phyloP scores from a whole-genome alignment of 2,888 invertebrate species.

The Latheticus oryzae region DNA sequence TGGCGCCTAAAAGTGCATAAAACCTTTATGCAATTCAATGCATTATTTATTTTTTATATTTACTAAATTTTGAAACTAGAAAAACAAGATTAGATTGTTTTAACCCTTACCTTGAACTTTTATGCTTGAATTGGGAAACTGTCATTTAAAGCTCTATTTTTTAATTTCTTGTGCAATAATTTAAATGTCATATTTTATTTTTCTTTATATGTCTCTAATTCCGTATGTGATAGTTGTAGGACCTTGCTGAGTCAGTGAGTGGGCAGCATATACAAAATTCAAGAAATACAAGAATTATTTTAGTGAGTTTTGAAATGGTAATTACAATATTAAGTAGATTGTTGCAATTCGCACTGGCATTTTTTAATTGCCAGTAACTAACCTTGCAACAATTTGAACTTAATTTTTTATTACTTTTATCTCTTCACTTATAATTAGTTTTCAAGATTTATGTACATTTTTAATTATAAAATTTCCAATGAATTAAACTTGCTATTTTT shows the following conservation, averaged over 20 bases:
- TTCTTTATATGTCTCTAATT: too few species aligned
- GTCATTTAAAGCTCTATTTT: neutral
- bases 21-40: too few species aligned
- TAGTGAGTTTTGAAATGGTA: slow-evolving; percentile 6
- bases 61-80: slow-evolving; percentile 5
- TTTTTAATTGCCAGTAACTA: slow-evolving; percentile 3
- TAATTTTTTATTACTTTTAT: too few species aligned
- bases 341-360: slow-evolving; percentile 1
- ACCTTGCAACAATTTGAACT: too few species aligned
- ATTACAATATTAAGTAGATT: neutral
- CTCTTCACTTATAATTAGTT: too few species aligned
- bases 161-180: slow-evolving; percentile 3
- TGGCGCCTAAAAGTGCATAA: too few species aligned
- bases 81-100: slow-evolving; percentile 10
- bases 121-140: slow-evolving; percentile 14
- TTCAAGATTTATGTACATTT: too few species aligned
- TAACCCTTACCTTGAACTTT: slow-evolving; percentile 22
- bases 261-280: slow-evolving; percentile 4
- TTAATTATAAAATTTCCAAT: too few species aligned
- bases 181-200: slow-evolving; percentile 7
- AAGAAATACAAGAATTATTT: slow-evolving; percentile 20
- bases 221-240: slow-evolving; percentile 4
- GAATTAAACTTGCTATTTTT: too few species aligned
- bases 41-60: too few species aligned
- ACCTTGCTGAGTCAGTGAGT: neutral